A percentile compares a stretch with the other conserved stretches of the same genome.
These are phyloP conservation scores for Leptogaster cylindrica DNA, from an alignment of 2,888 invertebrate species.

Conservation along the genomic window DNA sequence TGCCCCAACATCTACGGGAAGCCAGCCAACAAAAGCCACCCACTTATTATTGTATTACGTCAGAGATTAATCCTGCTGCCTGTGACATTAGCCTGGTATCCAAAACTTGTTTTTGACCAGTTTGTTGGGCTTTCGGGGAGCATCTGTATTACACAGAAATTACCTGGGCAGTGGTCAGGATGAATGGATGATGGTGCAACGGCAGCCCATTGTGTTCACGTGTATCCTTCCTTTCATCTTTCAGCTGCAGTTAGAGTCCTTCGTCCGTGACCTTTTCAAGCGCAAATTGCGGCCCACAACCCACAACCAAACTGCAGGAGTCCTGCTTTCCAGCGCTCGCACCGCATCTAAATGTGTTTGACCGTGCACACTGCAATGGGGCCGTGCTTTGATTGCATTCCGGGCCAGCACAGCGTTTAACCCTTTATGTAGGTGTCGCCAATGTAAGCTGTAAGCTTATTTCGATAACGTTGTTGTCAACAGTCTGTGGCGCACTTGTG, in stretches of 20 bases:
- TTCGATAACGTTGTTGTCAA: conserved; percentile 7
- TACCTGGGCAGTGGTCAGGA: too few species aligned
- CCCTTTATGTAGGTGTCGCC: not conserved
- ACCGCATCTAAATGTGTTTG: not conserved
- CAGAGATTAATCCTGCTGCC: not conserved
- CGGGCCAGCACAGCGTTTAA: not conserved
- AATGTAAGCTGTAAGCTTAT: not conserved
- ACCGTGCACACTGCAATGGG: not conserved
- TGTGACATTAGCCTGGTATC: too few species aligned
- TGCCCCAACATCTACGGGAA: too few species aligned
- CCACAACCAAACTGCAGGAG: not conserved
- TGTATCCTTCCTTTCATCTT: conserved; percentile 15
- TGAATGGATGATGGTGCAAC: not conserved
- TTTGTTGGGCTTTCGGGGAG: too few species aligned
- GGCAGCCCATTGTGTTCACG: not conserved
- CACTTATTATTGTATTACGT: conserved; percentile 2
- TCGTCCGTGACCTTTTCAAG: conserved; percentile 18
- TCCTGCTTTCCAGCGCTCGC: not conserved
- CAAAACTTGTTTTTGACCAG: too few species aligned
- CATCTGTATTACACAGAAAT: too few species aligned
- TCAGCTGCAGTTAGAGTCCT: conserved; percentile 8
- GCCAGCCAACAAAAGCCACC: not conserved
- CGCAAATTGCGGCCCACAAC: not conserved
- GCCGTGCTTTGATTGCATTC: conserved; percentile 21
- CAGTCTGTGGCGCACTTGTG: conserved; percentile 2